These are phyloP conservation scores for Desmophyllum pertusum DNA, from an alignment of 92 coral and sea anemone genomes.

Conservation along the genomic window DNA sequence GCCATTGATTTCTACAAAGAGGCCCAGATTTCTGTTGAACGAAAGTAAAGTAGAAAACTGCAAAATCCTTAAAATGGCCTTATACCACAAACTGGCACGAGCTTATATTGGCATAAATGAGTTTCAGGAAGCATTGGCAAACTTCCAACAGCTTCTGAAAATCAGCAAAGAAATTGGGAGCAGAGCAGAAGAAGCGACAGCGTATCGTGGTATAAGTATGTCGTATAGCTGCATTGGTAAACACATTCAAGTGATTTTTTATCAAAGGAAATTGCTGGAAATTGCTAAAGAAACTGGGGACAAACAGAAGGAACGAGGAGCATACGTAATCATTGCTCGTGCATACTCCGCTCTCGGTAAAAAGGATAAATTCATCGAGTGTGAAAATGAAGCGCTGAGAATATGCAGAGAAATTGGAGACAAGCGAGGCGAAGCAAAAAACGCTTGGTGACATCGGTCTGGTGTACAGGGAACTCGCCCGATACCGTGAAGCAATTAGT, in stretches of 20 bases:
- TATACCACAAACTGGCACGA: background rate
- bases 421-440: background rate
- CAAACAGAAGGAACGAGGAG: background rate
- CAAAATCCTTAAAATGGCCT: background rate
- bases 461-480: background rate
- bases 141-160: background rate
- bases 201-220: background rate
- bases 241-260: background rate
- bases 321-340: background rate
- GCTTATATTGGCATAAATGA: background rate
- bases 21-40: background rate
- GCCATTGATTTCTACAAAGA: conserved; percentile 19
- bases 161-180: conserved; percentile 3
- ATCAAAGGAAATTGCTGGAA: background rate
- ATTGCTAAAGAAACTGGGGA: background rate
- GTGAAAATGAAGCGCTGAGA: conserved; percentile 2
- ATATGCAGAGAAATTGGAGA: conserved; percentile 5
- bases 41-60: background rate
- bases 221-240: background rate
- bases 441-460: background rate
- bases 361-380: conserved; percentile 5
- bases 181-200: background rate
- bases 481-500: background rate
- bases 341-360: background rate
- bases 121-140: background rate